Base-by-base conservation (phyloP, 2,113 vertebrate genomes). In the Sarotherodon lohbergeri region DNA sequence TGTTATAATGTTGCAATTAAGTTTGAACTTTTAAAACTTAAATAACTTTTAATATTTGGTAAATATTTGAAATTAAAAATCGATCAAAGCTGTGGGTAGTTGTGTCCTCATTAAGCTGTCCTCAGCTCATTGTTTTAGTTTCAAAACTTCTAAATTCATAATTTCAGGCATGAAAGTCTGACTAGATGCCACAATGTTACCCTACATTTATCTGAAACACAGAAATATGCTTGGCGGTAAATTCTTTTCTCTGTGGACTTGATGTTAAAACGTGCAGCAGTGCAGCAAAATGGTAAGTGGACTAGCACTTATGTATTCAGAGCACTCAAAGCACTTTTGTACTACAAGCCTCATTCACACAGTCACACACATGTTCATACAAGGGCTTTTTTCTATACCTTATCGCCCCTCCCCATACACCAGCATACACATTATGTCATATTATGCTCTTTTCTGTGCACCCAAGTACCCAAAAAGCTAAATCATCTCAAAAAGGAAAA, bases 391-490 rank as follows among this genome's bases (percentile, higher is more conserved):
- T 4, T 5, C 39, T 73, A 4, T 73, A 46, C 43, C 1, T 27
- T 66, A 66, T 8, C 0, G 6, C 34, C 61, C 61, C 34, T 66
- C 61, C 6, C 19, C 19, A 0, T 66, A 39, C 6, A 66, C 6
- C 0, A 66, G 34, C 34, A 66, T 39, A 39, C 0, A 0, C 19
- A 39, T 66, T 66, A 39, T 66, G 0, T 66, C 34, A 39, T 66
- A 66, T 66, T 66, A 39, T 66, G 61, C 10, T 66, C 19, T 39
- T 13, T 39, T 39, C 0, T 73, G 5, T 46, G 39, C 41, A 27
- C 1, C 1, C 8, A 0, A 73, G 39, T 0, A 43, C 7, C 22
- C n/a, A 2, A 73, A 73, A 46, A 73, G 39, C 13, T 27, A 43
- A 43, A 71, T 41, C 0, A 71, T 41, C 19, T 68, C 0, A 68